Conservation (phyloP, 2,113 vertebrate species). For the Sus scrofa region T2T-Sscrofa CM000817.6:98190001-98190500, state of each 20-base stretch:
- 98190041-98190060: neutral
- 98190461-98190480: neutral
- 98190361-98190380: neutral
- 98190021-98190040: neutral
- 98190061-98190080: neutral
- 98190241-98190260: neutral
- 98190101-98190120: neutral
- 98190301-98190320: neutral
- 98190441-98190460: neutral
- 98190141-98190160: neutral
- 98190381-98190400: neutral
- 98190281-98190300: neutral
- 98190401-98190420: neutral
- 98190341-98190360: neutral
- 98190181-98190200: neutral
- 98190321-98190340: neutral
- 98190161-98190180: neutral
- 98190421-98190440: neutral
- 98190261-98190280: neutral
- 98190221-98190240: neutral
- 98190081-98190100: neutral
- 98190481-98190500: neutral
- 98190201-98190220: neutral
- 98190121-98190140: neutral
- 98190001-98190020: neutral